These are phyloP conservation scores for Liparis tanakae DNA, from an alignment of 2,797 vertebrate species.

Conservation along the genomic window DNA sequence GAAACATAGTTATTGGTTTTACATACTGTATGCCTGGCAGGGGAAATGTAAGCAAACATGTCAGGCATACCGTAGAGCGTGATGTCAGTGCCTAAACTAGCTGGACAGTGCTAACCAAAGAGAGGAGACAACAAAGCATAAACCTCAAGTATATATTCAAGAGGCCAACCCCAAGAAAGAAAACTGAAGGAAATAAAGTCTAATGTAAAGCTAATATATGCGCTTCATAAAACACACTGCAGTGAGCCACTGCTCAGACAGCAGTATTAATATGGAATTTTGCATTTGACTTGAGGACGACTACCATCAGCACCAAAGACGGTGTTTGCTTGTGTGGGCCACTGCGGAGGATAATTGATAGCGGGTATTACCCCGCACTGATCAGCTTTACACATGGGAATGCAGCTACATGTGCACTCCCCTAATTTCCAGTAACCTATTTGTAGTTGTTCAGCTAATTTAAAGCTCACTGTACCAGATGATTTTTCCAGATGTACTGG, in stretches of 20 bases:
- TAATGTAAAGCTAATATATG: conserved; percentile 3
- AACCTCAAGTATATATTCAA: not conserved
- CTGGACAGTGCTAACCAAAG: not conserved
- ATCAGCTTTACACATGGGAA: conserved; percentile 47
- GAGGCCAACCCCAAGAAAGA: not conserved
- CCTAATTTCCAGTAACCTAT: conserved; percentile 46
- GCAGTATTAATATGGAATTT: conserved; percentile 7
- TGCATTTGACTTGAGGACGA: conserved; percentile 20
- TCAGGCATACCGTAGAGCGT: not conserved
- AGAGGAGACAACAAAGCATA: not conserved
- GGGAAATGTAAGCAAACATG: conserved; percentile 8
- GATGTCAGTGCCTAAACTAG: not conserved
- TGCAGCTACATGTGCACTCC: conserved; percentile 36
- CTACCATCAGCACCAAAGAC: conserved; percentile 22
- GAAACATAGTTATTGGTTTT: conserved; percentile 13
- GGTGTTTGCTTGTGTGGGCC: conserved; percentile 22
- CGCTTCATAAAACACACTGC: not conserved
- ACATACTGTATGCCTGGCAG: too few species aligned
- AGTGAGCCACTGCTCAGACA: not conserved
- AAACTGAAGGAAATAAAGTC: not conserved
- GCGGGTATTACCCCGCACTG: conserved; percentile 43
- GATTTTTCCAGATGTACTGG: conserved; percentile 16
- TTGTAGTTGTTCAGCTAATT: conserved; percentile 35
- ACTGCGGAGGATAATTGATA: conserved; percentile 53
- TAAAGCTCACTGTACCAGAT: conserved; percentile 37